These are phyloP conservation scores for Centropristis striata DNA, from an alignment of 2,113 vertebrate species.

Conservation along the genomic window DNA sequence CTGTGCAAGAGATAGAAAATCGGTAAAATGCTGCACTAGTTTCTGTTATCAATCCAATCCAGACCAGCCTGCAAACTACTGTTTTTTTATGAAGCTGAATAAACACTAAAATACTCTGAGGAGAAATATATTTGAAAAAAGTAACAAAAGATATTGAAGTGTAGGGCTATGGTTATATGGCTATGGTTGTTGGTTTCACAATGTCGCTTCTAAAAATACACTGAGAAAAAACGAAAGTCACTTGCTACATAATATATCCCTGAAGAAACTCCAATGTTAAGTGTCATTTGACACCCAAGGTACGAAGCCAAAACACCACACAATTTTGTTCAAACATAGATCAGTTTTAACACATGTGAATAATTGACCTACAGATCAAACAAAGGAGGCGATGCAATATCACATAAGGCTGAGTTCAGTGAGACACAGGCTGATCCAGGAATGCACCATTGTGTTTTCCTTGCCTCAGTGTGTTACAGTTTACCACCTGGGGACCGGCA, in stretches of 20 bases:
- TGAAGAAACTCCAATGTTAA: not conserved
- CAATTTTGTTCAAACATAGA: not conserved
- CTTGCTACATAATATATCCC: not conserved
- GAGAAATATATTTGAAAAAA: not conserved
- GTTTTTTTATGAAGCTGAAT: not conserved
- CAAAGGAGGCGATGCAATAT: conserved; percentile 11
- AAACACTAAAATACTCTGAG: not conserved
- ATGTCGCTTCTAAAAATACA: not conserved
- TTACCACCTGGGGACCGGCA: conserved; percentile 63
- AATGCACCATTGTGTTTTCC: conserved; percentile 47
- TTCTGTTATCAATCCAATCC: not conserved
- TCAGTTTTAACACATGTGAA: conserved; percentile 10
- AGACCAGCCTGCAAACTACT: not conserved
- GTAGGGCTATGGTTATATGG: too few species aligned
- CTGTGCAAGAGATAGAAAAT: too few species aligned
- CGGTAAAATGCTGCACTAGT: not conserved
- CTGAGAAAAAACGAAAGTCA: not conserved
- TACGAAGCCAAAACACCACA: conserved; percentile 18
- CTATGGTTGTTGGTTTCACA: not conserved
- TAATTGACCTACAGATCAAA: conserved; percentile 41
- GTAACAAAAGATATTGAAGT: not conserved
- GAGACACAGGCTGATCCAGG: conserved; percentile 36
- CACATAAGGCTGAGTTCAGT: not conserved
- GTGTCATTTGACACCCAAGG: not conserved
- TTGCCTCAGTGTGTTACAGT: conserved; percentile 39